These are phyloP conservation scores for Alcedo atthis DNA, from an alignment of 2,797 vertebrate species.

Conservation along the genomic window DNA sequence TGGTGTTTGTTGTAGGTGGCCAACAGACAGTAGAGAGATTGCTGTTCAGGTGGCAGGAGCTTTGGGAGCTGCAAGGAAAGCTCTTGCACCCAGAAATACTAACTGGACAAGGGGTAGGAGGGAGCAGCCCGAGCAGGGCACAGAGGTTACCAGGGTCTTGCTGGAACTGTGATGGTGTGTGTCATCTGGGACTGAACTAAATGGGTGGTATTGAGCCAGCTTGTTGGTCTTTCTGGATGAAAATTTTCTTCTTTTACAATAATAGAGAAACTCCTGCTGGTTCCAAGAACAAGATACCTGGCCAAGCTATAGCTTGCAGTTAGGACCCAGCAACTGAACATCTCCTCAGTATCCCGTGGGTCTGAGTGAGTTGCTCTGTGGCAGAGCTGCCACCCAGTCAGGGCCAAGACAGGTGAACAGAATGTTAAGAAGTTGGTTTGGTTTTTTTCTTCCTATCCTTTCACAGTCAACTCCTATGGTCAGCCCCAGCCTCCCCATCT, in stretches of 20 bases:
- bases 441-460: neutral
- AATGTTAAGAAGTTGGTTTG: neutral
- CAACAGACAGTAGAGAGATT: neutral
- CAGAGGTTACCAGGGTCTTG: neutral
- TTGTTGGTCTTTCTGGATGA: neutral
- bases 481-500: slow-evolving; percentile 81
- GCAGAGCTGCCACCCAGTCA: neutral
- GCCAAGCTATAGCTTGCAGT: slow-evolving; percentile 36
- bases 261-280: slow-evolving; percentile 41
- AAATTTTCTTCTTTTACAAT: slow-evolving; percentile 15
- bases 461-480: slow-evolving; percentile 81
- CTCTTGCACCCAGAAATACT: neutral
- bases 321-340: slow-evolving; percentile 21
- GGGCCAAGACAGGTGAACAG: neutral
- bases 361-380: slow-evolving; percentile 46
- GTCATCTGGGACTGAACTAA: neutral
- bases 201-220: neutral
- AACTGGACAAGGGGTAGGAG: neutral
- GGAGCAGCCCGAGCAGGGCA: neutral
- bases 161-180: neutral
- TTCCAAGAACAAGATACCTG: slow-evolving; percentile 33
- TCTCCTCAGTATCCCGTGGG: slow-evolving; percentile 24
- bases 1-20: neutral
- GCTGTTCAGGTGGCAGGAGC: neutral
- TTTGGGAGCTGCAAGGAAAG: neutral